phyloP scores from a whole-genome alignment of 2,888 invertebrate genomes.

The Nomada hirtipes region DNA sequence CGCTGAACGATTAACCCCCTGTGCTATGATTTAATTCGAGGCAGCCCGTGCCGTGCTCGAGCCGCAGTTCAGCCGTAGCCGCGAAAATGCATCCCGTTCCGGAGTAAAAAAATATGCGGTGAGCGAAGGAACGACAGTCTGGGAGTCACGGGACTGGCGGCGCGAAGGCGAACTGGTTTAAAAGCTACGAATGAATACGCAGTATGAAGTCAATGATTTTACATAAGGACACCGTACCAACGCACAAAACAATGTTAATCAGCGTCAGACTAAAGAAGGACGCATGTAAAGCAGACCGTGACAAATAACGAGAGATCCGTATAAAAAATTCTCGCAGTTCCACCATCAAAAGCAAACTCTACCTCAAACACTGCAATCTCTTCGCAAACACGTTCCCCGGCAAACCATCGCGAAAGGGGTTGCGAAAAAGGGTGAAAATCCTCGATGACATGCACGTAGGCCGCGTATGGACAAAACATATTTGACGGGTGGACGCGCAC shows the following conservation, averaged over 20 bases:
- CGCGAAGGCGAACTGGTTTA: no score
- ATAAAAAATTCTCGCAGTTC: background rate
- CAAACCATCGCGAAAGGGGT: background rate
- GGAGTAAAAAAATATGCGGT: no score
- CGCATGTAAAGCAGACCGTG: background rate
- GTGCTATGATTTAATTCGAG: slow-evolving; percentile 6
- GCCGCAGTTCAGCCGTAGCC: no score
- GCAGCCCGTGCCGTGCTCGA: background rate
- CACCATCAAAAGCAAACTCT: slow-evolving; percentile 18
- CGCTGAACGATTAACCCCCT: slow-evolving; percentile 66
- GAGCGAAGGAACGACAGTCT: no score
- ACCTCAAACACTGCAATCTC: slow-evolving; percentile 25
- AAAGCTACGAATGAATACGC: no score
- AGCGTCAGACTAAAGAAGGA: background rate
- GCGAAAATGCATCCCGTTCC: no score
- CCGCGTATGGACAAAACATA: slow-evolving; percentile 46
- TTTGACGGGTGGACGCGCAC: slow-evolving; percentile 57
- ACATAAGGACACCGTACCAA: background rate
- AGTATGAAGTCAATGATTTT: no score
- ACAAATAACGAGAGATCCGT: background rate
- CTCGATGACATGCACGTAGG: slow-evolving; percentile 3
- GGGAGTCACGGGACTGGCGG: no score
- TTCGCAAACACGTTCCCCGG: slow-evolving; percentile 28
- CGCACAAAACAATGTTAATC: background rate
- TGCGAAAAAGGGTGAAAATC: slow-evolving; percentile 7